Percentiles rank a stretch among this genome's conserved stretches.
phyloP scores from a whole-genome alignment of 2,888 invertebrate species.

The Perizoma flavofasciatum region DNA sequence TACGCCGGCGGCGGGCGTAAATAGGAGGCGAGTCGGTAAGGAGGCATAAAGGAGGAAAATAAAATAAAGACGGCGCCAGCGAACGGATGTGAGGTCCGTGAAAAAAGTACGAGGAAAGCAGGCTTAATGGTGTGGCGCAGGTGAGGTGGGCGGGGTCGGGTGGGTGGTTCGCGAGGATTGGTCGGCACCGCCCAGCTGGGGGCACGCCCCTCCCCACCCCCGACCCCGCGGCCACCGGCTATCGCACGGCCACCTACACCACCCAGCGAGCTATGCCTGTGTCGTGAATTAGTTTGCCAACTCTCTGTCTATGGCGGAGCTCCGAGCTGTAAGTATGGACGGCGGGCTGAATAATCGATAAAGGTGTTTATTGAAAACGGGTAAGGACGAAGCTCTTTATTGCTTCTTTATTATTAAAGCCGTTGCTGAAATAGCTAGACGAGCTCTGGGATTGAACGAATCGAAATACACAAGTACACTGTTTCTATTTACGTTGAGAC shows the following conservation, averaged over 20 bases:
- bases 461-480: constrained; percentile 9
- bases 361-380: constrained; percentile 84
- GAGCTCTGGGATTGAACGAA: constrained; percentile 21
- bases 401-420: constrained; percentile 81
- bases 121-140: constrained; percentile 82
- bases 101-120: constrained; percentile 80
- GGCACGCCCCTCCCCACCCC: constrained; percentile 66
- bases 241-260: constrained; percentile 79
- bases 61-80: constrained; percentile 82
- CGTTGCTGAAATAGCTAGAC: constrained; percentile 49
- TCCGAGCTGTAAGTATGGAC: constrained; percentile 81
- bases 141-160: constrained; percentile 80
- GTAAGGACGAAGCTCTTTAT: constrained; percentile 80
- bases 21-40: constrained; percentile 80
- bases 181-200: constrained; percentile 78
- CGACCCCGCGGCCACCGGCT: constrained; percentile 73
- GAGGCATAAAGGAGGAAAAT: constrained; percentile 82
- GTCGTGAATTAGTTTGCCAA: constrained; percentile 84
- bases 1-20: constrained; percentile 77
- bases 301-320: constrained; percentile 83
- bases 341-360: constrained; percentile 83
- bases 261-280: constrained; percentile 81
- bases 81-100: constrained; percentile 81
- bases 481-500: constrained; percentile 17
- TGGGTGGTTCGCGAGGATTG: constrained; percentile 78